phyloP scores from a whole-genome alignment of 2,888 invertebrate genomes.

The Hydrotaea diabolus region DNA sequence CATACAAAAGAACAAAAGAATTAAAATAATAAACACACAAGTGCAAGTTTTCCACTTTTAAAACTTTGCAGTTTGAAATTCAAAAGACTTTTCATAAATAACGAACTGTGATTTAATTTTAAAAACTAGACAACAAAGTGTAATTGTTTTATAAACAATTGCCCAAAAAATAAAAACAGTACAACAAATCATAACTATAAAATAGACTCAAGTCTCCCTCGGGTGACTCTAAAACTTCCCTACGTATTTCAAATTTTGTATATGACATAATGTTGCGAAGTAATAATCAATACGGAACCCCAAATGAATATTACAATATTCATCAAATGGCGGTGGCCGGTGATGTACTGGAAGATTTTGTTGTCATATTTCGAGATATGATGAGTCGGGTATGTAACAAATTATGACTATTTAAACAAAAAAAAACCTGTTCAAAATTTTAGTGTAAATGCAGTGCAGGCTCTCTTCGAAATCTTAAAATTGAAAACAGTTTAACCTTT shows the following conservation, averaged over 20 bases:
- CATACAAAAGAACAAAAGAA: conserved; percentile 25
- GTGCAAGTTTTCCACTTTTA: conserved; percentile 68
- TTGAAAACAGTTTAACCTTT: too few relatives aligned
- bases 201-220: conserved; percentile 12
- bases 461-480: too few relatives aligned
- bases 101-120: conserved; percentile 56
- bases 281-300: conserved; percentile 82
- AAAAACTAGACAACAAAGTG: conserved; percentile 14
- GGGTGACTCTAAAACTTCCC: conserved; percentile 33
- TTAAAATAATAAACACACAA: too few relatives aligned
- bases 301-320: conserved; percentile 83
- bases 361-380: conserved; percentile 86
- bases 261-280: conserved; percentile 76
- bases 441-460: too few relatives aligned
- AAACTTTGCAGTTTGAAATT: conserved; percentile 47
- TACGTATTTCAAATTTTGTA: conserved; percentile 5
- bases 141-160: conserved; percentile 50
- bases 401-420: not conserved
- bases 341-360: conserved; percentile 88
- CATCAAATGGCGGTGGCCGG: conserved; percentile 84
- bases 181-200: too few relatives aligned
- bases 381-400: conserved; percentile 85
- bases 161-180: too few relatives aligned
- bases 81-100: conserved; percentile 49
- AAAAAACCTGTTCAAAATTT: too few relatives aligned